Evolutionary conservation across 1,140 invertebrate species (phyloP), one percentile per base, ranked within the genome.

Genomic region (Propsilocerus akamusi): DNA sequence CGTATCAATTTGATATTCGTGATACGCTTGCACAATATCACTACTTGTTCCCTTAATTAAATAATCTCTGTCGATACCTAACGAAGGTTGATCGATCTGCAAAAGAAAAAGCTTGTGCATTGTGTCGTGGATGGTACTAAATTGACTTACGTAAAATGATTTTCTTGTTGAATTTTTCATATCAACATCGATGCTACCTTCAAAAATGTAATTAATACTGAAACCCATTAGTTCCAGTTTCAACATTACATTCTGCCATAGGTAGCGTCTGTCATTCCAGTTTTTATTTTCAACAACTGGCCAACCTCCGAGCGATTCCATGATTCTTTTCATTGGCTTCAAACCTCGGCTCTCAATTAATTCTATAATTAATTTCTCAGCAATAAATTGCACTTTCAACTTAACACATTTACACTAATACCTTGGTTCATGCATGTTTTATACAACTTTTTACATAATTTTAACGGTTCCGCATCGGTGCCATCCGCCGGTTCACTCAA

Each of bases 31-130:
- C 12, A 62, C 57, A 50, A 55, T 56, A 26, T 61, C 57, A 46
- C 61, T 57, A 28, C 55, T 53, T 3, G 60, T 46, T 8, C 67
- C 68, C 55, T 73, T 68, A 8, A 75, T 56, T 37, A 77, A 67
- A 53, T 76, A 76, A 54, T 75, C 72, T 49, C 75, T 59, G 25
- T 68, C 65, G 1, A 75, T 68, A 51, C 74, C 73, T 24, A 78
- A 61, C 10, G 70, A 68, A n/a, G 72, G 66, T 63, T 80, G 75
- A 60, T 80, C 78, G 50, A 80, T 49, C 72, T 75, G 56, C 11
- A 63, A 58, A 30, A 50, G 12, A 30, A 5, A 14, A 22, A 10
- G 23, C n/a, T 52, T 22, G 17, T n/a, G 10, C 12, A 5, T 5
- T 23, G 25, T 46, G 1, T 24, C 5, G 1, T 24, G 14, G n/a